Percentiles rank a stretch among this genome's conserved stretches.
phyloP scores from a whole-genome alignment of 2,797 vertebrate species.

The Coreius guichenoti region DNA sequence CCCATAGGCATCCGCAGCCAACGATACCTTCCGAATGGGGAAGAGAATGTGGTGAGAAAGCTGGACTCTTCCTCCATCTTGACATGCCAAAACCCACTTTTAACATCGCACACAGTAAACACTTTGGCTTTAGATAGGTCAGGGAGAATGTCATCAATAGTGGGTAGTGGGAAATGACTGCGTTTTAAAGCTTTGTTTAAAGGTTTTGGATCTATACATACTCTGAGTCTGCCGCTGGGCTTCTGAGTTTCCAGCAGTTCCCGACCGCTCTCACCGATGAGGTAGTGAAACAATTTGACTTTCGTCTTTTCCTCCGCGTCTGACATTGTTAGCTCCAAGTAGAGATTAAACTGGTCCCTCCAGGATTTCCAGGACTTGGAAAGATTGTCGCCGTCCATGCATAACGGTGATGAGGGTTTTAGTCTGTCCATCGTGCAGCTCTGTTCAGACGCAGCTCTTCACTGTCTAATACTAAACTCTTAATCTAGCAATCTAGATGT shows the following conservation, averaged over 20 bases:
- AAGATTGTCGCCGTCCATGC: not conserved
- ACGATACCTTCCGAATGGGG: not conserved
- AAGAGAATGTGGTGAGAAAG: conserved; percentile 24
- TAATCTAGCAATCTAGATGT: not conserved
- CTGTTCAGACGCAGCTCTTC: too few relatives aligned
- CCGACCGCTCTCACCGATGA: not conserved
- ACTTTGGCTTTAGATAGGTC: conserved; percentile 6
- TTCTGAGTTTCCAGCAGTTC: conserved; percentile 32
- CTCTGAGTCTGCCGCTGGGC: not conserved
- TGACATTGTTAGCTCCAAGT: not conserved
- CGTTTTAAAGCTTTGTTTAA: too few relatives aligned
- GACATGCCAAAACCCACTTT: conserved; percentile 38
- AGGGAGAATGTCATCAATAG: conserved; percentile 10
- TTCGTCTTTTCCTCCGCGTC: too few relatives aligned
- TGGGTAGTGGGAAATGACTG: conserved; percentile 2
- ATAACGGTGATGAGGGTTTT: not conserved
- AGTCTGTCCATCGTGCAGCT: not conserved
- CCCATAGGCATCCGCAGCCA: conserved; percentile 43
- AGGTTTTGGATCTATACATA: not conserved
- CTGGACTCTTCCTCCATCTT: conserved; percentile 46
- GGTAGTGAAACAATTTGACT: too few relatives aligned
- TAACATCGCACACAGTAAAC: conserved; percentile 18
- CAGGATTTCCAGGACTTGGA: conserved; percentile 17
- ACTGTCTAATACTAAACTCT: not conserved
- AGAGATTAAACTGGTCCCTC: conserved; percentile 8